Conservation (phyloP, 2,888 invertebrate species). For the Clistopyga incitator region DNA sequence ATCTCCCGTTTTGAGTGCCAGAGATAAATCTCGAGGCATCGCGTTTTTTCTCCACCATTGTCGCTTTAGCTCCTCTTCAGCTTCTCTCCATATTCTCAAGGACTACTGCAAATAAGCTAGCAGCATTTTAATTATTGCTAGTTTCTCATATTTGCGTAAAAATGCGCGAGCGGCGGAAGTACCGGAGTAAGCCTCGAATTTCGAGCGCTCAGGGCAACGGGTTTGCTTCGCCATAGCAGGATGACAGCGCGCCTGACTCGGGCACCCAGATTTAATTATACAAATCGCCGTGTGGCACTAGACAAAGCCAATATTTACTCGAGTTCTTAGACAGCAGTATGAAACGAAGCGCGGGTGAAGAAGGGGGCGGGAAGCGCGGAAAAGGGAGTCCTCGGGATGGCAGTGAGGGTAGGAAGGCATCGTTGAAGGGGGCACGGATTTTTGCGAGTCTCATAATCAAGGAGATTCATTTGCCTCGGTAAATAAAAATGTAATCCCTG, state of each 20-base stretch:
- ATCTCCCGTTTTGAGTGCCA: not conserved
- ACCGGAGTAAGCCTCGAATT: conserved; percentile 1
- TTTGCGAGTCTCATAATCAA: conserved; percentile 77
- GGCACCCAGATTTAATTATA: conserved; percentile 80
- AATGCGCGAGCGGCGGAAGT: conserved; percentile 9
- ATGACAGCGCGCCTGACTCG: not conserved
- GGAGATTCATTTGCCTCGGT: conserved; percentile 77
- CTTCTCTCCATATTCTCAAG: conserved; percentile 66
- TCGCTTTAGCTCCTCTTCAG: conserved; percentile 2
- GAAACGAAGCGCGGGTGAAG: conserved; percentile 24
- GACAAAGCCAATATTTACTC: conserved; percentile 82
- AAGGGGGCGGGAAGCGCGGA: conserved; percentile 42
- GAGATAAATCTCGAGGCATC: conserved; percentile 40
- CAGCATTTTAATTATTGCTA: conserved; percentile 81
- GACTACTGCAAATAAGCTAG: conserved; percentile 78
- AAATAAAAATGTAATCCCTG: conserved; percentile 78
- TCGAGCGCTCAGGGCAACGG: not conserved
- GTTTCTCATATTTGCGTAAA: conserved; percentile 74
- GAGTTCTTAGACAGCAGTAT: conserved; percentile 74
- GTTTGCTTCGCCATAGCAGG: not conserved
- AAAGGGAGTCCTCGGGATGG: conserved; percentile 28
- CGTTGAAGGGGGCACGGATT: conserved; percentile 59
- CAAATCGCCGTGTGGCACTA: conserved; percentile 80
- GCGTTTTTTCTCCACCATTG: conserved; percentile 44
- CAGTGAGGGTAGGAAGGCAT: conserved; percentile 23